These are phyloP conservation scores for Mugil cephalus DNA, from an alignment of 2,113 vertebrate species.

Conservation along the genomic window DNA sequence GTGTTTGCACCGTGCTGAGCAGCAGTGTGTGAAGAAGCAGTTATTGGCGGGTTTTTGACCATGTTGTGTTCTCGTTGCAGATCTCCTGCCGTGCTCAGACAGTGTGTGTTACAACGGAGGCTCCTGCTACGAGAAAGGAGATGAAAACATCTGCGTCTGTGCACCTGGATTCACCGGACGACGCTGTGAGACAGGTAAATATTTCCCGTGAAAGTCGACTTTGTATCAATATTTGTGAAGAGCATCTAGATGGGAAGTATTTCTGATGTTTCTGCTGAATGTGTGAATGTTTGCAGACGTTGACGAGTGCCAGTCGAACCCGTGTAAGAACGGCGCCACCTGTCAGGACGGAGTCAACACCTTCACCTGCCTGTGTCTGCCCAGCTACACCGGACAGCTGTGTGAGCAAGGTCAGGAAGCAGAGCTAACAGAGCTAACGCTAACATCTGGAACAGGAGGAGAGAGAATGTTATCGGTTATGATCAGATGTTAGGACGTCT, in stretches of 20 bases:
- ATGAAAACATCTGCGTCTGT: constrained; percentile 87
- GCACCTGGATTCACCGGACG: constrained; percentile 89
- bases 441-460: too few species aligned
- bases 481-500: too few species aligned
- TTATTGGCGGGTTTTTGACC: too few species aligned
- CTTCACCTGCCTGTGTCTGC: constrained; percentile 93
- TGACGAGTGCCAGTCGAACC: constrained; percentile 94
- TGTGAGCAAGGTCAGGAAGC: constrained; percentile 91
- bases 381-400: constrained; percentile 91
- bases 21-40: too few species aligned
- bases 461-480: too few species aligned
- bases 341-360: constrained; percentile 90
- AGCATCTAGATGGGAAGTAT: too few species aligned
- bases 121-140: constrained; percentile 86
- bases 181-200: constrained; percentile 90
- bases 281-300: constrained; percentile 85
- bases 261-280: too few species aligned
- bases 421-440: too few species aligned
- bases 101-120: constrained; percentile 89
- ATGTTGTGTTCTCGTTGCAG: constrained; percentile 69
- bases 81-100: constrained; percentile 83
- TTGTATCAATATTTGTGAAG: too few species aligned
- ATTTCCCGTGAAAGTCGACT: too few species aligned
- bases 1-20: too few species aligned
- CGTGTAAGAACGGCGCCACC: constrained; percentile 93